A percentile compares a stretch with the other conserved stretches of the same genome.
Conservation (phyloP, 2,113 vertebrate genomes). For the sheep (Ovis aries) region DNA sequence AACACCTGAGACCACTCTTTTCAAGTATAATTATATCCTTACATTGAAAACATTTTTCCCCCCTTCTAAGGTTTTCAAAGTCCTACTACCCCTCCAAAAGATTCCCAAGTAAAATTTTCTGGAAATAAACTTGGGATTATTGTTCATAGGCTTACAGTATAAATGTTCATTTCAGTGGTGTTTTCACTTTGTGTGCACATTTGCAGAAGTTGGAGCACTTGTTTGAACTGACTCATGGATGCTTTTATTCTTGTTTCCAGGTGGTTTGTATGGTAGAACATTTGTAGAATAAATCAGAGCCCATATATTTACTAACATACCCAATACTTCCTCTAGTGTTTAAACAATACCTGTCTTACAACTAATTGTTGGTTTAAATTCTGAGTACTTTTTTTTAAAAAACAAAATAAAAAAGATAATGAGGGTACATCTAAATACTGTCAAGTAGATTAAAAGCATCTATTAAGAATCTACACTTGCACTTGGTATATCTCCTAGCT, state of each 20-base stretch:
- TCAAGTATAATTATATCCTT: not conserved
- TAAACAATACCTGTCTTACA: not conserved
- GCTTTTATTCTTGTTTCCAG: not conserved
- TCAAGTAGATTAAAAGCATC: not conserved
- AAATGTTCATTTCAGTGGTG: not conserved
- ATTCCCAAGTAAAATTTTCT: not conserved
- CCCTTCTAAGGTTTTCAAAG: not conserved
- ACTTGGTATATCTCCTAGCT: not conserved
- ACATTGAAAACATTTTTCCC: not conserved
- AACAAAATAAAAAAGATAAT: not conserved
- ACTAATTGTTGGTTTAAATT: not conserved
- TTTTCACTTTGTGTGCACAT: not conserved
- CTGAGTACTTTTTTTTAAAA: not conserved
- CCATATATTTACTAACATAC: not conserved
- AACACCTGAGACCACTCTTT: not conserved
- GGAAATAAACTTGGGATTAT: not conserved
- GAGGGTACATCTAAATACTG: not conserved
- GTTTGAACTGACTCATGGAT: not conserved
- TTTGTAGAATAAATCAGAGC: not conserved
- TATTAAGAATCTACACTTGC: not conserved
- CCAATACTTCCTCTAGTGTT: not conserved
- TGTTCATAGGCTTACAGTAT: not conserved
- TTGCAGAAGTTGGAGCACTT: not conserved
- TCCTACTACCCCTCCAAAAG: not conserved
- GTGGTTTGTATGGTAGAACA: not conserved